These are phyloP conservation scores for Stratiolaelaps scimitus DNA, from an alignment of 1,140 invertebrate species.

Conservation along the genomic window DNA sequence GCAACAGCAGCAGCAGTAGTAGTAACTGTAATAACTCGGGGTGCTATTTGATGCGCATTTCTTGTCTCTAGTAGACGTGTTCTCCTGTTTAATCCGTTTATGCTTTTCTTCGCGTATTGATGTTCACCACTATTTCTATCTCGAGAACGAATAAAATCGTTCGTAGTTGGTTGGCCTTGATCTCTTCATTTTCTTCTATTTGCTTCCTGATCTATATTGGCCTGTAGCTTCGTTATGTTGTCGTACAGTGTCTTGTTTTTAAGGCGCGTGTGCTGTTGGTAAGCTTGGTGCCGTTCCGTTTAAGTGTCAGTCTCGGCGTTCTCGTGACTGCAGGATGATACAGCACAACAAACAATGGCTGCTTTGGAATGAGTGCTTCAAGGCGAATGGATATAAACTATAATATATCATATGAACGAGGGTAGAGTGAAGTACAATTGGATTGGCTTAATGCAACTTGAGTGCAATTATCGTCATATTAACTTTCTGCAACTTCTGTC, in stretches of 20 bases:
- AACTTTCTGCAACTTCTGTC: too few relatives aligned
- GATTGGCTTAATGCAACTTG: too few relatives aligned
- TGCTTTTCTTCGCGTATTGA: too few relatives aligned
- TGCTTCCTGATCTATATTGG: not conserved
- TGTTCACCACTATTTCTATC: too few relatives aligned
- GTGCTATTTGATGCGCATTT: too few relatives aligned
- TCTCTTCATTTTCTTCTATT: not conserved
- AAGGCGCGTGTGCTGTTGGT: too few relatives aligned
- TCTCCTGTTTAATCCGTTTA: too few relatives aligned
- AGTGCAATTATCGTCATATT: too few relatives aligned
- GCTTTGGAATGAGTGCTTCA: constrained; percentile 1
- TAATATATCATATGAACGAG: not conserved
- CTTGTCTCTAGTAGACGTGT: too few relatives aligned
- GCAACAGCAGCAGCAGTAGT: too few relatives aligned
- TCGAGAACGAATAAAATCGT: not conserved
- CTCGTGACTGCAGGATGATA: constrained; percentile 29
- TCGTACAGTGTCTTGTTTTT: not conserved
- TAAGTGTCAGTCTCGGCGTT: not conserved
- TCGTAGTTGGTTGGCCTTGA: not conserved
- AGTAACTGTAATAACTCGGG: too few relatives aligned
- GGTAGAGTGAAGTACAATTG: too few relatives aligned
- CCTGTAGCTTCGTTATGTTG: not conserved
- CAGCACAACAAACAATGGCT: constrained; percentile 28
- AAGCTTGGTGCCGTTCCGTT: not conserved
- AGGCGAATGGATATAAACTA: not conserved